These are phyloP conservation scores for Chaetops frenatus DNA, from an alignment of 2,113 vertebrate genomes.

Conservation along the genomic window DNA sequence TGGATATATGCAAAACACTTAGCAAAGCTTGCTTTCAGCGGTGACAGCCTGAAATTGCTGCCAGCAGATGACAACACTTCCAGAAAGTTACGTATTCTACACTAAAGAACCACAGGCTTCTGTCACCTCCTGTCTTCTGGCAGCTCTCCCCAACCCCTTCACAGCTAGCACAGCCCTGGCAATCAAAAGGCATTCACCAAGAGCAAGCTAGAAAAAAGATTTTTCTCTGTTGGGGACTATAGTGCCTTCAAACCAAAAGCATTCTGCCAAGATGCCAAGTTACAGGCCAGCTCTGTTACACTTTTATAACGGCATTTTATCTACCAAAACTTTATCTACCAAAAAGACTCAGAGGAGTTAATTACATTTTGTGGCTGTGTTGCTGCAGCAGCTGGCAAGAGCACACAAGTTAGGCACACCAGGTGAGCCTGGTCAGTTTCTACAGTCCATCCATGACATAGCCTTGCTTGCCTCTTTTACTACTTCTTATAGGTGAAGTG, in stretches of 20 bases:
- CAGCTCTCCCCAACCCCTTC: background rate
- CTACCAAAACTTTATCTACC: background rate
- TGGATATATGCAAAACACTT: background rate
- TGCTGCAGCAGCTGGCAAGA: background rate
- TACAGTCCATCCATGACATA: background rate
- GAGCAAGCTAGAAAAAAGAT: background rate
- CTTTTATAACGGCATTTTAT: background rate
- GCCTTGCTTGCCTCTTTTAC: background rate
- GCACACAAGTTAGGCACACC: background rate
- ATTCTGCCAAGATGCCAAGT: background rate
- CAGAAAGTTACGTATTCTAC: background rate
- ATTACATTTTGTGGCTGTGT: background rate
- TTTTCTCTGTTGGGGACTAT: background rate
- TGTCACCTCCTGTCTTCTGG: too few species aligned
- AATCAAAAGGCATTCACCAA: background rate
- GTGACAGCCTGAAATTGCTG: background rate
- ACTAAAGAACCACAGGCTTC: background rate
- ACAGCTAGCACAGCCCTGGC: background rate
- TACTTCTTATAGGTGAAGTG: fast-evolving
- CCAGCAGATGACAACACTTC: background rate
- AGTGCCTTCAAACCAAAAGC: background rate
- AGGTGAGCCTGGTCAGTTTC: background rate
- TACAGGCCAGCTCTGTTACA: background rate
- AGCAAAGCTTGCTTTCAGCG: background rate
- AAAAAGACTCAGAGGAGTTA: background rate